Evolutionary conservation across 2,797 vertebrate species (phyloP).

Genomic region (Gallirallus australis): DNA sequence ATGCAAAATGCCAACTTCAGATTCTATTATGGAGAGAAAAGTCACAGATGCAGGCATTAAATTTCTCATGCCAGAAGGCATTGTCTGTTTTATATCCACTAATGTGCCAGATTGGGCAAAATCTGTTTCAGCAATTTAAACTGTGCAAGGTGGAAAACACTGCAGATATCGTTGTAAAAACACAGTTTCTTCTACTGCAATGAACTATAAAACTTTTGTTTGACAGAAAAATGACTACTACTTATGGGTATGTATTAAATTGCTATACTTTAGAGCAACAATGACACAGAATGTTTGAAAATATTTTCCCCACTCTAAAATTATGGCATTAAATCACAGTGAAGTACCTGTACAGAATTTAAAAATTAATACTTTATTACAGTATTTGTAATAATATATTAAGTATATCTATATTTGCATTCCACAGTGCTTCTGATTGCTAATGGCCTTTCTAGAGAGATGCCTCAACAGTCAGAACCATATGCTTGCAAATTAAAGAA

Average conservation of each 20-base stretch:
- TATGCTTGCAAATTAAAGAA: not conserved
- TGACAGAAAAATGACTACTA: conserved; percentile 19
- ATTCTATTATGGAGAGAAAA: not conserved
- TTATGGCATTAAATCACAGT: not conserved
- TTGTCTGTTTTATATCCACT: not conserved
- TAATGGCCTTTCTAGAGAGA: not conserved
- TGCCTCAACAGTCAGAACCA: not conserved
- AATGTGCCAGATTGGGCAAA: conserved; percentile 21
- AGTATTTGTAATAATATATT: not conserved
- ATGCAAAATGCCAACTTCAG: conserved; percentile 18
- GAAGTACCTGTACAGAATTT: not conserved
- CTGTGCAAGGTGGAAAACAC: not conserved
- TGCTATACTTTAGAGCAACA: conserved; percentile 1
- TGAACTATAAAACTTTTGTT: not conserved
- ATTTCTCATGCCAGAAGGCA: conserved; percentile 20
- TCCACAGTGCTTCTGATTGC: not conserved
- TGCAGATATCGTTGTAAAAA: conserved; percentile 1
- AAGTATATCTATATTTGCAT: not conserved
- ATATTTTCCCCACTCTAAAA: not conserved
- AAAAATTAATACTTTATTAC: not conserved
- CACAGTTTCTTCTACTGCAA: not conserved
- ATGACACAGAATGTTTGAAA: not conserved
- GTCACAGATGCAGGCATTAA: conserved; percentile 28
- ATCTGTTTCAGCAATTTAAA: conserved; percentile 19
- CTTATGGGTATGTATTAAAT: conserved; percentile 13